Conservation (phyloP, 2,888 invertebrate species). For the Eulithis testata region DNA sequence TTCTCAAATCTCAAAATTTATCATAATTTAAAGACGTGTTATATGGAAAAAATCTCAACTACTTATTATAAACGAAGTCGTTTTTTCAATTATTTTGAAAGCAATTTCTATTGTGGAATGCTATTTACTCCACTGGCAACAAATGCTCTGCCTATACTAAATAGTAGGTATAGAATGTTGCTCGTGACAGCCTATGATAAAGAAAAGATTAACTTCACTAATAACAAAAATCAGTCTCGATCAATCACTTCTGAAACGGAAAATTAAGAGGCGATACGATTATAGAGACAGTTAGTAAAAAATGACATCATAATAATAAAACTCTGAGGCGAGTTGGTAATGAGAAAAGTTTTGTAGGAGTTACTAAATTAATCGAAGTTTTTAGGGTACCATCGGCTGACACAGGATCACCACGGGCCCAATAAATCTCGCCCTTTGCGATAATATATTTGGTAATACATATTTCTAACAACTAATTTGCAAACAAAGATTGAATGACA, state of each 20-base stretch:
- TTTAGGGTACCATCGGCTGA: constrained; percentile 47
- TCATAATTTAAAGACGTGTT: too few relatives aligned
- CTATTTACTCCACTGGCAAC: too few relatives aligned
- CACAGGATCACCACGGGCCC: constrained; percentile 41
- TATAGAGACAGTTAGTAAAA: constrained; percentile 35
- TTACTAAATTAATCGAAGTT: constrained; percentile 60
- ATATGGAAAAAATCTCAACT: too few relatives aligned
- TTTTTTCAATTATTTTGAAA: too few relatives aligned
- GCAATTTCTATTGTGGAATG: too few relatives aligned
- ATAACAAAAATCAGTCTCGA: constrained; percentile 1
- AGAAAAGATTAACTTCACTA: too few relatives aligned
- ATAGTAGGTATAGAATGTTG: too few relatives aligned
- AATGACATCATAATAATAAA: constrained; percentile 53
- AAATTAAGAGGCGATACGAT: constrained; percentile 26
- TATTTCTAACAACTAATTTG: neutral
- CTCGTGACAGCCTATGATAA: too few relatives aligned
- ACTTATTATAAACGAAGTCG: too few relatives aligned
- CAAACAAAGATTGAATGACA: too few relatives aligned
- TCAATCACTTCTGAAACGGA: constrained; percentile 18
- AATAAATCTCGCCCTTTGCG: constrained; percentile 43
- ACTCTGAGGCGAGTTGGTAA: constrained; percentile 49
- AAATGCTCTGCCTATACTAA: too few relatives aligned
- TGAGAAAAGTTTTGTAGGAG: constrained; percentile 60
- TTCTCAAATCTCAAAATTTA: too few relatives aligned
- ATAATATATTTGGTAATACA: neutral